Base-by-base conservation (phyloP, 2,113 vertebrate species). In the Lethenteron reissneri region DNA sequence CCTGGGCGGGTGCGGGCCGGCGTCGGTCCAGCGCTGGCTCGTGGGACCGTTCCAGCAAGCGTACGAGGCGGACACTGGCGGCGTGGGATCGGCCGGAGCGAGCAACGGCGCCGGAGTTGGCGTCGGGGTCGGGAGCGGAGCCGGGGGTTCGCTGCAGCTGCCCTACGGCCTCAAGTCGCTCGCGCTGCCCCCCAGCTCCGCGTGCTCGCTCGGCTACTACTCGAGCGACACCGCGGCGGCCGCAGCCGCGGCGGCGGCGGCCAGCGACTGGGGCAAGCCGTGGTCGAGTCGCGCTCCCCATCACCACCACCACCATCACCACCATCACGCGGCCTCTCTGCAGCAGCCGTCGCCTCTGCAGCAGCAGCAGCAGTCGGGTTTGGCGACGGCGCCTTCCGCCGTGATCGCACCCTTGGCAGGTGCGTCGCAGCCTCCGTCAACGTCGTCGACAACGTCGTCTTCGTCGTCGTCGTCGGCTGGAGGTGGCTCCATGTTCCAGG, bases 141-240 rank as follows among this genome's bases (percentile, higher is more conserved):
- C n/a, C 25, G 64, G 64, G 2, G 64, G 64, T 68, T 10, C n/a
- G n/a, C 25, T 25, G n/a, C n/a, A 17, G n/a, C 9, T 68, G n/a
- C 64, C 64, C 25, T 68, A 68, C 10, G 64, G 64, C 2, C 64
- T 68, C 25, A 68, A 68, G 25, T 25, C 64, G 64, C 64, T 68
- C 64, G n/a, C 64, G 10, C 25, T 68, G 25, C 64, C 64, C 1
- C n/a, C 64, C 64, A 68, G 64, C 64, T 25, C 64, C 25, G 64
- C 25, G n/a, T n/a, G n/a, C 64, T 68, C 64, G 25, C 64, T 68
- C 64, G 64, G 64, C n/a, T 68, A 68, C 64, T 68, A 17, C 25
- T 25, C 64, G 10, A 68, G n/a, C 10, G 64, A 68, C n/a, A n/a
- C n/a, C n/a, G 64, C 64, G 64, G n/a, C 25, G n/a, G 25, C 25